Evolutionary conservation across 2,888 invertebrate genomes (phyloP).

Genomic region (Hoplodrina ambigua): DNA sequence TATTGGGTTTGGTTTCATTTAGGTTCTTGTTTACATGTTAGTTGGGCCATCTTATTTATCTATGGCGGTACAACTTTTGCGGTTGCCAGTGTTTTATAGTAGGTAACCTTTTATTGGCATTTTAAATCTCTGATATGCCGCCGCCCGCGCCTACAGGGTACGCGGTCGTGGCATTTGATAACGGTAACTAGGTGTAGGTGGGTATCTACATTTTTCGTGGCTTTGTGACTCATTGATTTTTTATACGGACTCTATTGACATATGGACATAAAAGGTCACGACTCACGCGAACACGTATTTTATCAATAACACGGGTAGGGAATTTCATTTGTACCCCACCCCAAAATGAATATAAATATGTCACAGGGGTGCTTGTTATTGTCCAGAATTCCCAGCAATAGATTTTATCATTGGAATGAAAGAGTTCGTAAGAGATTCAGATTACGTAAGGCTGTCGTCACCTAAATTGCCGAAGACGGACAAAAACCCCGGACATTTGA

Average conservation of each 20-base stretch:
- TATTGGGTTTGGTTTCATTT: too few species aligned
- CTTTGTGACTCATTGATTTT: conserved; percentile 42
- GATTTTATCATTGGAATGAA: conserved; percentile 9
- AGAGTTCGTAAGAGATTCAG: background rate
- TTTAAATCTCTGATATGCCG: background rate
- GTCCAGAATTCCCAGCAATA: background rate
- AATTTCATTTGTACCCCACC: conserved; percentile 24
- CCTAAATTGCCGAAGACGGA: too few species aligned
- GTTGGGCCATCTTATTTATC: too few species aligned
- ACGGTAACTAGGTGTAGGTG: background rate
- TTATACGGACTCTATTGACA: conserved; percentile 27
- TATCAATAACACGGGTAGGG: conserved; percentile 34
- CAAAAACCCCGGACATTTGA: too few species aligned
- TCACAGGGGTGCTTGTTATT: conserved; percentile 7
- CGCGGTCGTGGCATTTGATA: conserved; percentile 23
- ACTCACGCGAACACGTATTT: conserved; percentile 33
- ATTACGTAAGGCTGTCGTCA: background rate
- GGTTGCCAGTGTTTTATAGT: too few species aligned
- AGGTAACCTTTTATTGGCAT: background rate
- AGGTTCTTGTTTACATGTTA: too few species aligned
- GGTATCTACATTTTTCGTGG: background rate
- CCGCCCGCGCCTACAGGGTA: background rate
- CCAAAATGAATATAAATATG: conserved; percentile 8
- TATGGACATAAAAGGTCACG: conserved; percentile 49
- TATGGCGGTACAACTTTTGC: too few species aligned